phyloP scores from a whole-genome alignment of 2,113 vertebrate species.

The Dicrurus megarhynchus region DNA sequence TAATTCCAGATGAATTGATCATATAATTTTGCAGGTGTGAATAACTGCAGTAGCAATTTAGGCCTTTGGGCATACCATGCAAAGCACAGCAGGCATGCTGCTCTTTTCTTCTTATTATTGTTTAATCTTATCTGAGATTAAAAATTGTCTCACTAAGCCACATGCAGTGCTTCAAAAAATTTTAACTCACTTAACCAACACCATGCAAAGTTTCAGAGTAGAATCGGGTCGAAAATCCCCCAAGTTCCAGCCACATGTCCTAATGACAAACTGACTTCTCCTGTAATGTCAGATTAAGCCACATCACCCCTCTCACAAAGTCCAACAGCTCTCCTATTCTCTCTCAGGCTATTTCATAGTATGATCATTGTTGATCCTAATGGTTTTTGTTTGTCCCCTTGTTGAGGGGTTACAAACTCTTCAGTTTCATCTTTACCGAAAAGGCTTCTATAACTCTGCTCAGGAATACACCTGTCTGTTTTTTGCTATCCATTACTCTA shows the following conservation, averaged over 20 bases:
- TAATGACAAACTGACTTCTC: not conserved
- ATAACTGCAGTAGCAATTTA: not conserved
- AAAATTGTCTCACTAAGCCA: not conserved
- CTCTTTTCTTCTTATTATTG: not conserved
- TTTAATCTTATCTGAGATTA: not conserved
- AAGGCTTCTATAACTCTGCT: not conserved
- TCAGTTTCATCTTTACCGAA: not conserved
- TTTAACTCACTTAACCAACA: not conserved
- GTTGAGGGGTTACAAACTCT: not conserved
- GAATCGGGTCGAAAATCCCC: not conserved
- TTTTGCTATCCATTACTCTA: not conserved
- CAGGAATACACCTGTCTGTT: not conserved
- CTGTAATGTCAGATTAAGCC: not conserved
- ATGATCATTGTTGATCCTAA: not conserved
- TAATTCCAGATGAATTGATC: not conserved
- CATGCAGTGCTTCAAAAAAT: not conserved
- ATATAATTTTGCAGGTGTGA: not conserved
- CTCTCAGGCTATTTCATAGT: not conserved
- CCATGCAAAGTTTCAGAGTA: not conserved
- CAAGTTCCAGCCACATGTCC: fast-evolving
- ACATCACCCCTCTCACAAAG: not conserved
- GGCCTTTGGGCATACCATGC: not conserved
- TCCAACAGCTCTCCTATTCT: not conserved
- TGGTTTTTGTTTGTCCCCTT: not conserved
- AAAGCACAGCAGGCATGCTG: not conserved